Evolutionary conservation across 64 coral and sea anemone species (phyloP).

Genomic region (Porites lutea): DNA sequence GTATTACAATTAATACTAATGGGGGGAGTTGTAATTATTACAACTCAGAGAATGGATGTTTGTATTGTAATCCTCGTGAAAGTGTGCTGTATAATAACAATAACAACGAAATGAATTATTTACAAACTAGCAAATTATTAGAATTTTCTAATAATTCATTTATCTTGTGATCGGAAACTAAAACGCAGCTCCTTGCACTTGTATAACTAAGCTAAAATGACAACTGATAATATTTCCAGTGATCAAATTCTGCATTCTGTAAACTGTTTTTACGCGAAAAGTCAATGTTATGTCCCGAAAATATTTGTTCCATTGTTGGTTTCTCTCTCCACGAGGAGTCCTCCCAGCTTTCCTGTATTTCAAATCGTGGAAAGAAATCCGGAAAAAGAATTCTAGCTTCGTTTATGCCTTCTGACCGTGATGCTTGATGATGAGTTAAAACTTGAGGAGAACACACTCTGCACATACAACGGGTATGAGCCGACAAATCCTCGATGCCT

Average conservation of each 20-base stretch:
- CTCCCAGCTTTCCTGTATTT: neutral
- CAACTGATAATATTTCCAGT: neutral
- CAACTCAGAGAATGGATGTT: too few species aligned
- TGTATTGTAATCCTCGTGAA: too few species aligned
- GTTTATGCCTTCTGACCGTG: neutral
- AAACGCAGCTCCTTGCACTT: too few species aligned
- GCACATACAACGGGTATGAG: neutral
- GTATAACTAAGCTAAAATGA: neutral
- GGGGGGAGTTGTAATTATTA: too few species aligned
- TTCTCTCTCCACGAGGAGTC: neutral
- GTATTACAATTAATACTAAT: too few species aligned
- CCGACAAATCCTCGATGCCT: neutral
- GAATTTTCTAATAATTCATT: too few species aligned
- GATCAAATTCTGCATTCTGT: neutral
- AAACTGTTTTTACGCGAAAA: neutral
- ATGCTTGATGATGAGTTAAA: neutral
- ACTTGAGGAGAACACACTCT: neutral
- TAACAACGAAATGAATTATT: too few species aligned
- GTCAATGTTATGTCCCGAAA: neutral
- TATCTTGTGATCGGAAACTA: too few species aligned
- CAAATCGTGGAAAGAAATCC: constrained; percentile 27
- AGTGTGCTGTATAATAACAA: too few species aligned
- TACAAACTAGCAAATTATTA: too few species aligned
- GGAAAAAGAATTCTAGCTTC: constrained; percentile 24
- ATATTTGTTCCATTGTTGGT: constrained; percentile 32